Conservation (phyloP, 2,113 vertebrate genomes). For the Pardalotus punctatus region DNA sequence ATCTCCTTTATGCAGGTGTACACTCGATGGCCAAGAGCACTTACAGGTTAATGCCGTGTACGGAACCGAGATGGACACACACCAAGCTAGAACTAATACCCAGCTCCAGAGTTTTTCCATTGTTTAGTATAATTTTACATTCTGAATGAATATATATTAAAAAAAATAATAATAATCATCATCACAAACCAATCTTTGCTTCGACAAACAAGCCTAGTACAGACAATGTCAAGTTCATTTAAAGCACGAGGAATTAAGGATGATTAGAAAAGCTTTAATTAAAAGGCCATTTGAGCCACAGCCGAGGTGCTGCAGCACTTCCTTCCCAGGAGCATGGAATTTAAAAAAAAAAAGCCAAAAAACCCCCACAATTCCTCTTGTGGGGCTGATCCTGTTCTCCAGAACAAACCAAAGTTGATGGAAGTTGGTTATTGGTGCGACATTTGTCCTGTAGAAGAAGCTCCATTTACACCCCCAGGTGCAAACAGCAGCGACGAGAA, state of each 20-base stretch:
- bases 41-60: slow-evolving; percentile 20
- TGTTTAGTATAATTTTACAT: slow-evolving; percentile 51
- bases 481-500: slow-evolving; percentile 79
- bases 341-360: neutral
- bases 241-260: slow-evolving; percentile 32
- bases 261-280: slow-evolving; percentile 54
- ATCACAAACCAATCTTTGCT: slow-evolving; percentile 1
- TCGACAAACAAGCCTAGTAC: slow-evolving; percentile 30
- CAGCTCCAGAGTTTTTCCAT: neutral
- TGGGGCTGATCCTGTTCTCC: neutral
- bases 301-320: neutral
- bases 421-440: slow-evolving; percentile 82
- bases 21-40: slow-evolving; percentile 48
- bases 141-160: slow-evolving; percentile 45
- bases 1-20: slow-evolving; percentile 48
- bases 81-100: slow-evolving; percentile 7
- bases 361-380: neutral
- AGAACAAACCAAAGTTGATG: slow-evolving; percentile 1
- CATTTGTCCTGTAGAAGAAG: slow-evolving; percentile 78
- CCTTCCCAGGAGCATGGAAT: neutral
- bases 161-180: slow-evolving; percentile 8
- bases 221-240: slow-evolving; percentile 21
- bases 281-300: slow-evolving; percentile 24
- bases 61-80: slow-evolving; percentile 6
- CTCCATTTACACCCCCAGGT: slow-evolving; percentile 82